Conservation (phyloP, 2,888 invertebrate species). For the Melanophora roralis region DNA sequence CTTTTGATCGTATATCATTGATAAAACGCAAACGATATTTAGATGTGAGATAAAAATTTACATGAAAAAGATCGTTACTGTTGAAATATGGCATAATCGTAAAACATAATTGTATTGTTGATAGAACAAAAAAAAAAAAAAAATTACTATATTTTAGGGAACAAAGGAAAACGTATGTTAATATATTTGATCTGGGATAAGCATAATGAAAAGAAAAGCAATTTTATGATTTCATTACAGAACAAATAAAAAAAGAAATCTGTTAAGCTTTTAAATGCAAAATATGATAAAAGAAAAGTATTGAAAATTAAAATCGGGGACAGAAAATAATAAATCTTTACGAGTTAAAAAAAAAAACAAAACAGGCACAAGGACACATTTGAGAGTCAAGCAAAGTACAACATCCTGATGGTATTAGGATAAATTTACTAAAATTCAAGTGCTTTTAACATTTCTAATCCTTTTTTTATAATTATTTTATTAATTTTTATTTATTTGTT, state of each 20-base stretch:
- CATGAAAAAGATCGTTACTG: constrained; percentile 31
- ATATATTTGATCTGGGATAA: constrained; percentile 2
- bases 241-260: background rate
- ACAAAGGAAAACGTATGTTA: constrained; percentile 42
- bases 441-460: too few species aligned
- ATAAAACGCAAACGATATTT: constrained; percentile 42
- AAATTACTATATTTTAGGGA: background rate
- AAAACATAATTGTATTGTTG: constrained; percentile 25
- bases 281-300: background rate
- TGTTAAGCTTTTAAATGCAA: background rate
- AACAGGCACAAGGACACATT: too few species aligned
- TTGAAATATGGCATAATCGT: constrained; percentile 32
- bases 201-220: background rate
- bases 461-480: too few species aligned
- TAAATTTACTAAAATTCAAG: too few species aligned
- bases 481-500: too few species aligned
- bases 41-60: constrained; percentile 39
- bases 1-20: constrained; percentile 54
- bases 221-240: constrained; percentile 11
- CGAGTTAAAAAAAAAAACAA: background rate
- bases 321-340: background rate
- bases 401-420: too few species aligned
- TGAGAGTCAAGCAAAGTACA: too few species aligned
- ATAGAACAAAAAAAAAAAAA: background rate
- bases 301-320: background rate